Percentiles rank a stretch among this genome's conserved stretches.
Conservation (phyloP, 2,797 vertebrate genomes). For the Allobates femoralis region DNA sequence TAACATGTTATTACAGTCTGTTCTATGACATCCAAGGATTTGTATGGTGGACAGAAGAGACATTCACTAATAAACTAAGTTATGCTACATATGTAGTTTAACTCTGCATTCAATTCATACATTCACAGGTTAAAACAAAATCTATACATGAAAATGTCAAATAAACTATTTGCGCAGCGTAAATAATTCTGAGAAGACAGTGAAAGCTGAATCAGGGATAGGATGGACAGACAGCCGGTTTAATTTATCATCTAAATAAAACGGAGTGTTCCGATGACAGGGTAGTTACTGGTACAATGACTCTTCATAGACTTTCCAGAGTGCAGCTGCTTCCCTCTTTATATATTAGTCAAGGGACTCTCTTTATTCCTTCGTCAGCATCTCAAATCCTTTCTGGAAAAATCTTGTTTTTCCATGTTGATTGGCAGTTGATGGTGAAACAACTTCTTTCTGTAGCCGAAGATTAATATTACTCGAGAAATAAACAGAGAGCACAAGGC, state of each 20-base stretch:
- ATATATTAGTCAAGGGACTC: slow-evolving; percentile 51
- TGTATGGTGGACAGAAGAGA: neutral
- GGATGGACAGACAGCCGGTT: slow-evolving; percentile 48
- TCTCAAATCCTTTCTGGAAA: slow-evolving; percentile 52
- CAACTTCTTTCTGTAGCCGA: neutral
- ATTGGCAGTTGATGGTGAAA: slow-evolving; percentile 39
- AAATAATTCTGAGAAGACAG: slow-evolving; percentile 10
- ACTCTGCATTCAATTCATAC: neutral
- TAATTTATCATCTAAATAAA: slow-evolving; percentile 56
- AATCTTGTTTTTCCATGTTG: slow-evolving; percentile 56
- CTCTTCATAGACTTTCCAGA: slow-evolving; percentile 37
- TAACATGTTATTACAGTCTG: neutral
- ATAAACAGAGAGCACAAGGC: slow-evolving; percentile 50
- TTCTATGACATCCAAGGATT: neutral
- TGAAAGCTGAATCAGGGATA: slow-evolving; percentile 26
- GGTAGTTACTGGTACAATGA: slow-evolving; percentile 47
- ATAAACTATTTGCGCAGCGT: neutral
- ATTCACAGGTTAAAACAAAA: neutral
- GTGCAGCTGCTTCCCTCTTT: slow-evolving; percentile 52
- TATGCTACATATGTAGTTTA: neutral
- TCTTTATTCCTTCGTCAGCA: slow-evolving; percentile 43
- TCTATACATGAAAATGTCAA: neutral
- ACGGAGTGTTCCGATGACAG: slow-evolving; percentile 25
- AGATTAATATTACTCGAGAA: slow-evolving; percentile 27
- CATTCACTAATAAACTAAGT: neutral